A percentile compares a stretch with the other conserved stretches of the same genome.
These are phyloP conservation scores for Aselliscus stoliczkanus DNA, from an alignment of 2,797 vertebrate species.

Conservation along the genomic window DNA sequence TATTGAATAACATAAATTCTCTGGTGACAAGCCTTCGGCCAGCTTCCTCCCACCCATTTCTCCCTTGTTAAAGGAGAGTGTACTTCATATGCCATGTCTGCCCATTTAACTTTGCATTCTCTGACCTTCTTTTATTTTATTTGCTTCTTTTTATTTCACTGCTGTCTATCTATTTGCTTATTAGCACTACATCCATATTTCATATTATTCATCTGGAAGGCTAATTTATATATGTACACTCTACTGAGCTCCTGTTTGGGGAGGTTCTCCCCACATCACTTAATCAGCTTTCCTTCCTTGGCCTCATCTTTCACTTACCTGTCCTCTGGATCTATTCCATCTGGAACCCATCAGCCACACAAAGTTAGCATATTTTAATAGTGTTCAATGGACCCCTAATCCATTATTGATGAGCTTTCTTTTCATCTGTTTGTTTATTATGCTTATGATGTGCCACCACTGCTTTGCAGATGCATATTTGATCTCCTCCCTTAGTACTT, in stretches of 20 bases:
- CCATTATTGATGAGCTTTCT: constrained; percentile 52
- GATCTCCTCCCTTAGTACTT: constrained; percentile 26
- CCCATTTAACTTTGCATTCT: not conserved
- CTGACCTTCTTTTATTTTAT: not conserved
- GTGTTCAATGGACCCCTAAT: constrained; percentile 7
- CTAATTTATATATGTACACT: not conserved
- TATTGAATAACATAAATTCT: not conserved
- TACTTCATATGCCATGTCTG: not conserved
- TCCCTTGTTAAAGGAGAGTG: not conserved
- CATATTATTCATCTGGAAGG: not conserved
- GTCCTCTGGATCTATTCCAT: constrained; percentile 25
- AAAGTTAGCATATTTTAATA: constrained; percentile 32
- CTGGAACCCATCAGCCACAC: constrained; percentile 7
- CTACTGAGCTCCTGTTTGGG: not conserved
- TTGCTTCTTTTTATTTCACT: not conserved
- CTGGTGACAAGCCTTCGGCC: not conserved
- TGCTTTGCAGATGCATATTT: constrained; percentile 43
- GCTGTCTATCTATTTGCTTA: not conserved
- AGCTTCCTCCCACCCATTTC: not conserved
- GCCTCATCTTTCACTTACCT: constrained; percentile 1
- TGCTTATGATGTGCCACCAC: not conserved
- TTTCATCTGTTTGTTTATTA: constrained; percentile 54
- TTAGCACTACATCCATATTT: not conserved
- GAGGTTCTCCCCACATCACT: not conserved
- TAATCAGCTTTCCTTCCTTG: not conserved